A percentile compares a stretch with the other conserved stretches of the same genome.
These are phyloP conservation scores for Lepilemur ruficaudatus DNA, from an alignment of 2,797 vertebrate species.

Conservation along the genomic window DNA sequence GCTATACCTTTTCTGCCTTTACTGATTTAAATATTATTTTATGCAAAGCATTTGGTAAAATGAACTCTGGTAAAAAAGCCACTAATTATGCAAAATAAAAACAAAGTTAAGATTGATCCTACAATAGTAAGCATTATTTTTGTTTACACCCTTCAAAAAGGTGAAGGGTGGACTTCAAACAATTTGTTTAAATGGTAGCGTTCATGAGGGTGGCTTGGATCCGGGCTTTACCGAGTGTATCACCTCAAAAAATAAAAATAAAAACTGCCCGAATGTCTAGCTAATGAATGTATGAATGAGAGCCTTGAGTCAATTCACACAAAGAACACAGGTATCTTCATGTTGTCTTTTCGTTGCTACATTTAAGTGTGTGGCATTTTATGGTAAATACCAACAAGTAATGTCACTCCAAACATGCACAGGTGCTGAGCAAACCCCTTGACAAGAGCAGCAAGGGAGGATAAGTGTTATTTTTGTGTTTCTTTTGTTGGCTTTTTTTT, in stretches of 20 bases:
- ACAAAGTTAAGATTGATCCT: not conserved
- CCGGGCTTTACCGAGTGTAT: conserved; percentile 55
- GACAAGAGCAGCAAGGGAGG: not conserved
- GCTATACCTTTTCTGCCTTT: not conserved
- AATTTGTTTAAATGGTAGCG: conserved; percentile 65
- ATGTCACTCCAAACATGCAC: no score
- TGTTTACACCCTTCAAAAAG: not conserved
- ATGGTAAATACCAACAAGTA: conserved; percentile 56
- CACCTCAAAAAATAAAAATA: conserved; percentile 51
- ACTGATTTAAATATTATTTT: not conserved
- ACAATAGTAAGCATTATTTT: not conserved
- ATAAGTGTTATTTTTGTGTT: conserved; percentile 10
- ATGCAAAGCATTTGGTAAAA: not conserved
- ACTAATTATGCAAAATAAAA: conserved; percentile 23
- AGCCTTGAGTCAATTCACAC: not conserved
- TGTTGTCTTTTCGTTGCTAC: conserved; percentile 45
- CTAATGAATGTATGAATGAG: conserved; percentile 73
- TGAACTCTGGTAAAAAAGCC: not conserved
- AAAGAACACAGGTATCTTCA: conserved; percentile 50
- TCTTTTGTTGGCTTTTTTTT: not conserved
- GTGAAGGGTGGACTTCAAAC: conserved; percentile 67
- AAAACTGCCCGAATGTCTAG: conserved; percentile 22
- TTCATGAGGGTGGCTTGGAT: conserved; percentile 34
- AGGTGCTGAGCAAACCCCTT: not conserved
- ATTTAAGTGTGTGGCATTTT: conserved; percentile 4